Percentiles rank a stretch among this genome's conserved stretches.
phyloP scores from a whole-genome alignment of 2,113 vertebrate genomes.

The Genyomyrus donnyi region DNA sequence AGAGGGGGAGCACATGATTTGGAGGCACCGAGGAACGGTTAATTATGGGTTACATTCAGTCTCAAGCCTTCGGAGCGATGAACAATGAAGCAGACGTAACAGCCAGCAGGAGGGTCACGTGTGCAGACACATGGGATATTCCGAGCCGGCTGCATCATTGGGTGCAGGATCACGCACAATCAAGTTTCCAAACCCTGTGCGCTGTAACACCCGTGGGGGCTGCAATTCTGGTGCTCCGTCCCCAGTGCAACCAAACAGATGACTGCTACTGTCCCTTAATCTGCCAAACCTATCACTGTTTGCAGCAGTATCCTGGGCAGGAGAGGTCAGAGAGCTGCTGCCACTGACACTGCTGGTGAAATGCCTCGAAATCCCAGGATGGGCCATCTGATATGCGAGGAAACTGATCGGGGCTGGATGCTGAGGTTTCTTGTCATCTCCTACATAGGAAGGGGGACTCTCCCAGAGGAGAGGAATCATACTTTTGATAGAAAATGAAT shows the following conservation, averaged over 20 bases:
- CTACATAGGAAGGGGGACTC: background rate
- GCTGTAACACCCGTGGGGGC: background rate
- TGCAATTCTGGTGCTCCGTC: background rate
- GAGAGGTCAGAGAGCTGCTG: background rate
- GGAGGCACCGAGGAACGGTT: background rate
- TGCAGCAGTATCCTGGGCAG: background rate
- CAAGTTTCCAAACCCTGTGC: constrained; percentile 34
- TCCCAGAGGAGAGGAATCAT: background rate
- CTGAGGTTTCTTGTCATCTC: background rate
- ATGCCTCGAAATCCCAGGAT: background rate
- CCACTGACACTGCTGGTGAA: background rate
- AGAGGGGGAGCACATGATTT: background rate
- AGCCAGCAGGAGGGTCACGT: background rate
- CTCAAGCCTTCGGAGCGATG: background rate
- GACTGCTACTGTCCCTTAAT: background rate
- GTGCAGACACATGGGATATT: background rate
- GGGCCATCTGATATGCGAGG: background rate
- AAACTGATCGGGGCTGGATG: background rate
- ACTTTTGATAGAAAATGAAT: background rate
- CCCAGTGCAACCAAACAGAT: background rate
- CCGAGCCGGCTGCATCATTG: background rate
- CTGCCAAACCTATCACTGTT: background rate
- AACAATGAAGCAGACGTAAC: background rate
- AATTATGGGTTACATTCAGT: background rate
- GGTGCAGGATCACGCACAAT: constrained; percentile 32